Percentiles rank a stretch among this genome's conserved stretches.
These are phyloP conservation scores for Zaprionus bogoriensis DNA, from an alignment of 2,888 invertebrate genomes.

Conservation along the genomic window DNA sequence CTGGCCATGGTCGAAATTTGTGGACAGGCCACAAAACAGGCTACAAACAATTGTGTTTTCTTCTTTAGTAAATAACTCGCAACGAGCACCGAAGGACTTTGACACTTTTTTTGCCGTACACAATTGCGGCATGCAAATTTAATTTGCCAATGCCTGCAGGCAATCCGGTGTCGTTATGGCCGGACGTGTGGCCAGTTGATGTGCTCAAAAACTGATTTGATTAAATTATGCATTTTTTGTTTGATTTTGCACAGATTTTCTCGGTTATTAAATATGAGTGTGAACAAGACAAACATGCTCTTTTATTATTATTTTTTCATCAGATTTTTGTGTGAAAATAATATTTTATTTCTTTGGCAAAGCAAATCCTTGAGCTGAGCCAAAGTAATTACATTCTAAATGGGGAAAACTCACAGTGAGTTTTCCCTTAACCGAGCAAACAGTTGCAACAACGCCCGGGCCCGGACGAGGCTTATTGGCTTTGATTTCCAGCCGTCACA, in stretches of 20 bases:
- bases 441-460: no score
- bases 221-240: conserved; percentile 65
- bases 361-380: conserved; percentile 44
- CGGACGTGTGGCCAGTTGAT: conserved; percentile 8
- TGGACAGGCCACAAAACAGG: conserved; percentile 53
- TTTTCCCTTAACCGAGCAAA: conserved; percentile 9
- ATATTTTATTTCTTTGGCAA: conserved; percentile 11
- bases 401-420: conserved; percentile 2
- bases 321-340: conserved; percentile 20
- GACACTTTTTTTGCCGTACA: conserved; percentile 64
- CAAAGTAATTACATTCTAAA: conserved; percentile 71
- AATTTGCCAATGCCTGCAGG: conserved; percentile 66
- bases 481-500: conserved; percentile 3
- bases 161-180: conserved; percentile 44
- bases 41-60: conserved; percentile 73
- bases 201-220: conserved; percentile 46
- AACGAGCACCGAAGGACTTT: conserved; percentile 43
- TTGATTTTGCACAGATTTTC: conserved; percentile 14
- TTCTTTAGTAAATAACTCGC: conserved; percentile 72
- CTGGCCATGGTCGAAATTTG: conserved; percentile 36
- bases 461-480: conserved; percentile 25
- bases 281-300: conserved; percentile 16
- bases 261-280: conserved; percentile 25
- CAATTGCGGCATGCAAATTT: conserved; percentile 74
- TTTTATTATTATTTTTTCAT: conserved; percentile 45